These are phyloP conservation scores for Cotesia typhae DNA, from an alignment of 1,140 invertebrate genomes.

Conservation along the genomic window DNA sequence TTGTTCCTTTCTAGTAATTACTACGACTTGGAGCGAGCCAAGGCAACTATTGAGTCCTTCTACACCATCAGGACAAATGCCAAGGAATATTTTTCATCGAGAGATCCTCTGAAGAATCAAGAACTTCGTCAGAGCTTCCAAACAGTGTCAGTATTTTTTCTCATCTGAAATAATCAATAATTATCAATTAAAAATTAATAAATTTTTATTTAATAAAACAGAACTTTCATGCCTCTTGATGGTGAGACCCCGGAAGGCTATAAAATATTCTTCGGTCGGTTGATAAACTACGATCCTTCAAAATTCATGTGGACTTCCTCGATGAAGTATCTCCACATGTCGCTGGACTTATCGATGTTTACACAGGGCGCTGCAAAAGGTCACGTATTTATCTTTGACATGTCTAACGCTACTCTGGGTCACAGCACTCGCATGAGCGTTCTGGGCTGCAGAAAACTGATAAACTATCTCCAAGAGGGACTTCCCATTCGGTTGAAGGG, in stretches of 20 bases:
- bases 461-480: conserved; percentile 74
- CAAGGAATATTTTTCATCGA: conserved; percentile 69
- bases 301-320: conserved; percentile 68
- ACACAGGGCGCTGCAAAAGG: conserved; percentile 68
- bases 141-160: conserved; percentile 61
- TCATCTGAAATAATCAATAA: background rate
- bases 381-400: conserved; percentile 70
- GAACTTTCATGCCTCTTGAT: conserved; percentile 44
- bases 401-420: conserved; percentile 66
- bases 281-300: conserved; percentile 68
- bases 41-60: conserved; percentile 71
- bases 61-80: conserved; percentile 71
- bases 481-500: conserved; percentile 72
- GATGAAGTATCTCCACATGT: conserved; percentile 68
- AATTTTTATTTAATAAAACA: conserved; percentile 27
- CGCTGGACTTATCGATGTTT: conserved; percentile 66
- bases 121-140: conserved; percentile 64
- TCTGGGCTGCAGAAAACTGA: conserved; percentile 70
- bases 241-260: conserved; percentile 68
- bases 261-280: conserved; percentile 63
- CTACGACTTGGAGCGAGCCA: conserved; percentile 70
- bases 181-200: conserved; percentile 17
- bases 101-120: conserved; percentile 64
- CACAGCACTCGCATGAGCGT: conserved; percentile 70
- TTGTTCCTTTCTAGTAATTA: conserved; percentile 73